Evolutionary conservation across 2,113 vertebrate species (phyloP).

Genomic region (Actenoides hombroni): DNA sequence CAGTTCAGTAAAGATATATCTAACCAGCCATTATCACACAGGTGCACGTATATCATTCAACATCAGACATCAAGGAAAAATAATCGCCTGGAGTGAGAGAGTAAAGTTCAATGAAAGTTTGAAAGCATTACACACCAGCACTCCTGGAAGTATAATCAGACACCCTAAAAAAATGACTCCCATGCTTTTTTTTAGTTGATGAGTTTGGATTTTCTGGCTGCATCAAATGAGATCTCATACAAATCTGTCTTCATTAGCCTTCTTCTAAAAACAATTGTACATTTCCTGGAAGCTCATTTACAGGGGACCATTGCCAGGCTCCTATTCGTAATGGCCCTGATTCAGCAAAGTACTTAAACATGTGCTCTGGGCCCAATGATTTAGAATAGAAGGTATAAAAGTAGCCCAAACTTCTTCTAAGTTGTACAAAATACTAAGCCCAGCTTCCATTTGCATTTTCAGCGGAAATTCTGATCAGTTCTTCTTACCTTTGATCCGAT

Average conservation of each 20-base stretch:
- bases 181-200: slow-evolving; percentile 59
- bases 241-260: slow-evolving; percentile 78
- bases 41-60: slow-evolving; percentile 43
- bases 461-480: neutral
- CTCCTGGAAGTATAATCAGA: slow-evolving; percentile 66
- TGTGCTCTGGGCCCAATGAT: neutral
- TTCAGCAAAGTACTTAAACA: slow-evolving; percentile 49
- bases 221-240: slow-evolving; percentile 69
- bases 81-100: slow-evolving; percentile 4
- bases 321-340: slow-evolving; percentile 57
- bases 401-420: neutral
- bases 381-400: slow-evolving; percentile 9
- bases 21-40: slow-evolving; percentile 18
- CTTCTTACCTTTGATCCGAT: neutral
- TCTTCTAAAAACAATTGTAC: slow-evolving; percentile 67
- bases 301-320: slow-evolving; percentile 58
- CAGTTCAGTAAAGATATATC: slow-evolving; percentile 26
- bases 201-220: slow-evolving; percentile 70
- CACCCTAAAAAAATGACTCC: slow-evolving; percentile 17
- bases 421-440: neutral
- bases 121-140: slow-evolving; percentile 34
- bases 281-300: slow-evolving; percentile 76
- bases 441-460: neutral
- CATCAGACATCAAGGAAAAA: slow-evolving; percentile 37
- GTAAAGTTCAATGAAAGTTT: slow-evolving; percentile 72